Base-by-base conservation (phyloP, 2,113 vertebrate genomes). In the Cyanoliseus patagonus region DNA sequence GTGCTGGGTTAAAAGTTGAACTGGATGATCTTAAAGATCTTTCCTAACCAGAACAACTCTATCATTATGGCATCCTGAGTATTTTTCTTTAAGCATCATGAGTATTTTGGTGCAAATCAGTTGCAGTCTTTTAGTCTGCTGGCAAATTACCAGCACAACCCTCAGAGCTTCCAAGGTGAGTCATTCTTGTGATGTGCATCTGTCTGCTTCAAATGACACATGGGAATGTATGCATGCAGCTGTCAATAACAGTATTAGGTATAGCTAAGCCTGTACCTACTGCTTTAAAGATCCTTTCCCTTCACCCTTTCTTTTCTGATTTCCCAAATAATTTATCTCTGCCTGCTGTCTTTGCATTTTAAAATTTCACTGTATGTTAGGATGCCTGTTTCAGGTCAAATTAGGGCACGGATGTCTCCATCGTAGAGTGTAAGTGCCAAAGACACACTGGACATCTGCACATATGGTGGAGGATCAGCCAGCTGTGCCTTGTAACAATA, bases 381-480 rank as follows among this genome's bases (percentile, higher is more conserved):
- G 46, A 18, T 55, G 83, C 63, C 30, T 46, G 28, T 25, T 76
- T 17, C 30, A 14, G 94, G 88, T 85, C 79, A 53, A 10, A 37
- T 25, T 10, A 73, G 88, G 79, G 82, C 85, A 88, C 79, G 62
- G 90, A 74, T 69, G 82, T 85, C 74, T 63, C 41, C 87, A 25
- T 61, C 0, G 3, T 10, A 13, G 18, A 1, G 51, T 6, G n/a
- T 44, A 75, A 63, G 83, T 93, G 68, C 95, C 94, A 70, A 63
- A 63, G 93, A 61, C 30, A 8, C 23, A 9, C 93, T 55, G 92
- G 70, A 83, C 94, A 80, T 80, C 68, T 93, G 92, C 94, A 74
- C 86, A 63, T 22, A 31, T 1, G 52, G 63, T 9, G 9, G 53
- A 33, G 92, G 72, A 74, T 69, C 91, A 67, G 86, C 90, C 95